Base-by-base conservation (phyloP, 2,888 invertebrate genomes). In the Mythimna vitellina region DNA sequence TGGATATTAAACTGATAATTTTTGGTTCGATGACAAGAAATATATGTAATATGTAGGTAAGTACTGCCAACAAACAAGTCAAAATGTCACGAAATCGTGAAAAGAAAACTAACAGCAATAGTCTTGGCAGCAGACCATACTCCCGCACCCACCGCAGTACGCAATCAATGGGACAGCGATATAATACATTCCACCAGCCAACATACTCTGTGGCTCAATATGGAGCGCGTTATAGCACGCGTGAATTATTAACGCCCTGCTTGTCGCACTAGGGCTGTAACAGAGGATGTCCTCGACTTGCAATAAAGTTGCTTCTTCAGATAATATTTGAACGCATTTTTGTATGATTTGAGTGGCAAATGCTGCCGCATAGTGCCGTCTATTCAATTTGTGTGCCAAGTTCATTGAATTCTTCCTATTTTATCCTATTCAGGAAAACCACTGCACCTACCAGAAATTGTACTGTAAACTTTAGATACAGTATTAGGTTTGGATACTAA, bases 241-340 rank as follows among this genome's bases (percentile, higher is more conserved):
- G 57, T 80, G 72, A 83, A 67, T 70, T 75, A 80, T 70, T 68
- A 62, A 72, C 68, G 70, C 46, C 62, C 29, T 46, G 65, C 53
- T 25, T 53, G 51, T 62, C 12, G 17, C 42, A 17, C 22, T n/a
- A 80, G 74, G 74, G 76, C 7, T 69, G 69, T 9, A 2, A 14
- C 20, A 10, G 9, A 6, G 5, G 14, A 17, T 25, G 29, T 3
- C 14, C 42, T 20, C 1, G 38, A 46, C 22, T 38, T 3, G 7
- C 14, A 22, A 42, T 14, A 12, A 42, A 14, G 20, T 6, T 49
- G 20, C 14, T 49, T 49, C 20, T 46, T 5, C 6, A 17, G 6
- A 17, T 6, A 6, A 17, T 12, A 46, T 46, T 46, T 46, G 17
- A 46, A 46, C 46, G 46, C 46, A 17, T 46, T 5, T 6, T 46